Evolutionary conservation across 1,140 invertebrate genomes (phyloP).

Genomic region (Spodoptera frugiperda): DNA sequence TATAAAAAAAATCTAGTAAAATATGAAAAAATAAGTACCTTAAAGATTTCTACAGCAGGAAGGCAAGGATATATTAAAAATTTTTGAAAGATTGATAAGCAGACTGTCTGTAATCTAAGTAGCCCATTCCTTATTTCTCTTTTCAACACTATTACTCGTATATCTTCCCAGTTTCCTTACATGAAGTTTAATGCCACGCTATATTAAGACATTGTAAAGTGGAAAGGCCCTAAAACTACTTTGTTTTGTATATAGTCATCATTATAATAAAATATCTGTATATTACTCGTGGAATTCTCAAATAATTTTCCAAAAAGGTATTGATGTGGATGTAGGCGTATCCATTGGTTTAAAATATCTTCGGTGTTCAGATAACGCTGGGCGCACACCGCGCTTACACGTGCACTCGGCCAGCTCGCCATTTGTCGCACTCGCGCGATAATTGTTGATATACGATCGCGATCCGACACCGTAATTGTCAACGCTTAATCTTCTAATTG

Average conservation of each 20-base stretch:
- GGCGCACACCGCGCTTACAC: conserved; percentile 72
- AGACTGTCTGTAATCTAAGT: too few relatives aligned
- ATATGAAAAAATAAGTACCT: too few relatives aligned
- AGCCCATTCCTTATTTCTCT: too few relatives aligned
- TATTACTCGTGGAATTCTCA: neutral
- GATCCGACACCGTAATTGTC: conserved; percentile 84
- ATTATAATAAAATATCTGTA: neutral
- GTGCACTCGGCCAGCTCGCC: conserved; percentile 66
- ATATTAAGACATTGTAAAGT: too few relatives aligned
- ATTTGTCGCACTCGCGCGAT: conserved; percentile 84
- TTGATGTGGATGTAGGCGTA: conserved; percentile 11
- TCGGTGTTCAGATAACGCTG: conserved; percentile 51
- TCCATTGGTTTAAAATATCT: conserved; percentile 36
- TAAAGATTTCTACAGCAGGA: too few relatives aligned
- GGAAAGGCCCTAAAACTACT: too few relatives aligned
- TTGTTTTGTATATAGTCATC: neutral
- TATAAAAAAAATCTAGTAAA: neutral
- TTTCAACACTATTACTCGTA: too few relatives aligned
- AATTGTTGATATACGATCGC: conserved; percentile 86
- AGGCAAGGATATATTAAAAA: too few relatives aligned
- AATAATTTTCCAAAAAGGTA: conserved; percentile 2
- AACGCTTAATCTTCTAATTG: conserved; percentile 86
- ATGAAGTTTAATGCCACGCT: too few relatives aligned
- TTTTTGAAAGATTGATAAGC: too few relatives aligned
- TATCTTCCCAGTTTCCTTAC: too few relatives aligned